Evolutionary conservation across 2,113 vertebrate genomes (phyloP).

Genomic region (Tyrannus savana): DNA sequence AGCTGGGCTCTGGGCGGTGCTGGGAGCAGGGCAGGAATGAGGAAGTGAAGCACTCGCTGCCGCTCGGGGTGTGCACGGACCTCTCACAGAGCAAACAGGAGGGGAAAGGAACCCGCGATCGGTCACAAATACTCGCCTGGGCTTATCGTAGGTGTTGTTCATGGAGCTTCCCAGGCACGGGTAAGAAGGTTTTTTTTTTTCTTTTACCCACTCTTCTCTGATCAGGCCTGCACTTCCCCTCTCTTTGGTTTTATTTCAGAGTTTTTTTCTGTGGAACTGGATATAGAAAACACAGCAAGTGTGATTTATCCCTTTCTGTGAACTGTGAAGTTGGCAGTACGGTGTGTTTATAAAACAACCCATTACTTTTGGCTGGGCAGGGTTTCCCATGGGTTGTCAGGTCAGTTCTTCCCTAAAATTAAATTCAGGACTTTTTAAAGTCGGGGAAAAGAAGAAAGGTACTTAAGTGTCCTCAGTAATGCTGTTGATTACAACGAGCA

Average conservation of each 20-base stretch:
- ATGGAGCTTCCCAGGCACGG: background rate
- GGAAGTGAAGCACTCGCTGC: background rate
- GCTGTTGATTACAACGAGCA: background rate
- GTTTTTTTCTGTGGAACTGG: background rate
- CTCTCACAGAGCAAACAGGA: background rate
- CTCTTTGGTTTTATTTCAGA: background rate
- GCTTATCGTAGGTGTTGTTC: background rate
- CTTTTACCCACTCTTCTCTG: background rate
- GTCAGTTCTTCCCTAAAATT: background rate
- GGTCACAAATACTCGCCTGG: rapidly evolving
- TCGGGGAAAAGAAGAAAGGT: background rate
- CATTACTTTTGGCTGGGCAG: background rate
- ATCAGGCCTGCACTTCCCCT: background rate
- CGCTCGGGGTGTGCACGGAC: background rate
- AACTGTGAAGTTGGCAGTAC: background rate
- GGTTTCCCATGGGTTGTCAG: background rate
- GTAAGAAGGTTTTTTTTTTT: conserved; percentile 5
- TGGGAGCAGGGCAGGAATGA: background rate
- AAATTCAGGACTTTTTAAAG: background rate
- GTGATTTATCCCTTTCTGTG: background rate
- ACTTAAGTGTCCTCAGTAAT: background rate
- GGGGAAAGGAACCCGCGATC: rapidly evolving
- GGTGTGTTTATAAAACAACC: background rate
- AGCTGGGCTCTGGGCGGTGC: background rate
- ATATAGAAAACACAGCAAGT: background rate